These are phyloP conservation scores for Tiliqua scincoides DNA, from an alignment of 2,113 vertebrate genomes.

Conservation along the genomic window DNA sequence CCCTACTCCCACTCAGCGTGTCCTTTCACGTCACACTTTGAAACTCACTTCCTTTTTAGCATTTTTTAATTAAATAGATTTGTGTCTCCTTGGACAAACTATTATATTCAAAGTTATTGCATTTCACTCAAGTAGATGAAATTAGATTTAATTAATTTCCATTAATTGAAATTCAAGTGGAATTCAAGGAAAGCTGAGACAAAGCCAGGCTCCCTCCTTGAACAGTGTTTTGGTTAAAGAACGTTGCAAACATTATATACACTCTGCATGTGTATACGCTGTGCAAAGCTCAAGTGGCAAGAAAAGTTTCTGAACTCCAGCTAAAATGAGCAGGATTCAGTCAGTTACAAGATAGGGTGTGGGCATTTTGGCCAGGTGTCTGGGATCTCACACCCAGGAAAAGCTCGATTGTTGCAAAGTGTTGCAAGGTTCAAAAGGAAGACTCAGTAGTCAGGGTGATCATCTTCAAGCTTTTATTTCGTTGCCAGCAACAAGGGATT, in stretches of 20 bases:
- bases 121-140: slow-evolving; percentile 35
- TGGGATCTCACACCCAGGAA: no score
- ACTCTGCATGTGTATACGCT: no score
- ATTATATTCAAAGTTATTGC: slow-evolving; percentile 27
- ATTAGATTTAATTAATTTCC: slow-evolving; percentile 36
- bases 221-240: neutral
- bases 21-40: neutral
- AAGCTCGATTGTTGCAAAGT: no score
- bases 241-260: neutral
- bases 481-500: no score
- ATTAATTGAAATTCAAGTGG: slow-evolving; percentile 32
- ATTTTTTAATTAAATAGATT: slow-evolving; percentile 28
- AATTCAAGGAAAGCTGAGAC: slow-evolving; percentile 1
- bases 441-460: no score
- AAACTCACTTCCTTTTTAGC: slow-evolving; percentile 15
- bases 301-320: neutral
- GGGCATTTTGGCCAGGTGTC: no score
- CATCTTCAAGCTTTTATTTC: no score
- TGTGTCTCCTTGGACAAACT: slow-evolving; percentile 25
- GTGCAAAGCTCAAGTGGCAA: neutral
- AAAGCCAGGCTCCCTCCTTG: neutral
- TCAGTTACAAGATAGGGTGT: neutral
- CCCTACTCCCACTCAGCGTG: neutral
- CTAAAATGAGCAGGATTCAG: neutral
- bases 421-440: no score